A percentile compares a stretch with the other conserved stretches of the same genome.
Evolutionary conservation across 2,797 vertebrate genomes (phyloP).

Genomic region (Acanthis flammea): DNA sequence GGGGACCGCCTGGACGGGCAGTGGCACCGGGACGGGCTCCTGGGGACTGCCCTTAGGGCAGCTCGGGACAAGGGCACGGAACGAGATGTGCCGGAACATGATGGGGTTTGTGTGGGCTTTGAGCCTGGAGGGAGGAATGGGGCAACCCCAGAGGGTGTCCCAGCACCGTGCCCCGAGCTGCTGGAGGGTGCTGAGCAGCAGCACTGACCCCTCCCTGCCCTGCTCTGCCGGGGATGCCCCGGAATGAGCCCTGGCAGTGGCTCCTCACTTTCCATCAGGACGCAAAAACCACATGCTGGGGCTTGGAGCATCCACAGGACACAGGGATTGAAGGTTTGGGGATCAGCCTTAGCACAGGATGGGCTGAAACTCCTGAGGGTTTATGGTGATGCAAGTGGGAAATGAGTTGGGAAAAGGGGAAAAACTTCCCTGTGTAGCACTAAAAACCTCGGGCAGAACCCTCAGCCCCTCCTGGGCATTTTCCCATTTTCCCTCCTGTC

Average conservation of each 20-base stretch:
- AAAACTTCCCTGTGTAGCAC: background rate
- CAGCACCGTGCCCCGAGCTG: fast-evolving
- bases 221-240: background rate
- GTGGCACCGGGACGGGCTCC: fast-evolving
- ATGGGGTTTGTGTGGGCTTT: fast-evolving
- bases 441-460: fast-evolving
- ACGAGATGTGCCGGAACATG: background rate
- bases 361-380: background rate
- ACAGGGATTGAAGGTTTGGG: background rate
- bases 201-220: background rate
- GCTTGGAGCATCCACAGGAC: background rate
- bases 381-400: background rate
- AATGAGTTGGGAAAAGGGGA: background rate
- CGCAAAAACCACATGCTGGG: fast-evolving
- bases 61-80: fast-evolving
- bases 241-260: background rate
- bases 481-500: background rate
- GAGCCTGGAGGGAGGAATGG: fast-evolving
- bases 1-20: fast-evolving
- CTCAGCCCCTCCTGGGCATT: background rate
- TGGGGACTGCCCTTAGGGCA: background rate
- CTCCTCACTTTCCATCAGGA: background rate
- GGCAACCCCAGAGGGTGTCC: fast-evolving
- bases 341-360: fast-evolving
- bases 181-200: background rate